Base-by-base conservation (phyloP, 2,797 vertebrate species). In the Podargus strigoides region DNA sequence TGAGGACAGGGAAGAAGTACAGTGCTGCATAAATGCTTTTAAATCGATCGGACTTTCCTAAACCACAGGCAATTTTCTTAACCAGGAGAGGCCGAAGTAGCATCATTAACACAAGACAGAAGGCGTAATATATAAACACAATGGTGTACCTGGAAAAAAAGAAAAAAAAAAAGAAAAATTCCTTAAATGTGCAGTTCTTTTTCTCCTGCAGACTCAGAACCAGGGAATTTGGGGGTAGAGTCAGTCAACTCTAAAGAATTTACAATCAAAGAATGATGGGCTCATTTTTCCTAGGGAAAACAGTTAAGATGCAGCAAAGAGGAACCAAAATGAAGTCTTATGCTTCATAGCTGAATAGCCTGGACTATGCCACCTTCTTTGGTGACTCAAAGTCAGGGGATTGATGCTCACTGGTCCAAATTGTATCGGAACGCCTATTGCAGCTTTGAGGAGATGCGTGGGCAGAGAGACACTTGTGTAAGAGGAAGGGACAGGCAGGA, bases 51-150 rank as follows among this genome's bases (percentile, higher is more conserved):
- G 99, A 98, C 87, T 99, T 99, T 50, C 99, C 99, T 72, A 99
- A 97, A 26, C 99, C 99, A 7, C 99, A 99, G 3, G 99, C 99
- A 5, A 99, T 98, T 97, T 99, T 99, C 98, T 99, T 99, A 22
- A 99, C 99, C 96, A 99, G 94, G 18, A 99, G 98, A n/a, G 99
- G 99, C 37, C 99, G 98, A 58, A 99, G 98, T 39, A 99, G 75
- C 99, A 99, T 99, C 99, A 99, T 99, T 66, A 99, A 97, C 69
- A 99, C 98, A 66, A 99, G 95, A 96, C 99, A 99, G 97, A 99
- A 99, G 0, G 99, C 99, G 0, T 99, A 99, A 93, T 99, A 99
- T 95, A 99, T 99, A 47, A 99, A 98, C 84, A 99, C 99, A 1
- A 99, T 99, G 70, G 99, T 99, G 95, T 99, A 99, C 76, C 99